A percentile compares a stretch with the other conserved stretches of the same genome.
Evolutionary conservation across 1,140 invertebrate genomes (phyloP).

Genomic region (Drosophila baimaii): DNA sequence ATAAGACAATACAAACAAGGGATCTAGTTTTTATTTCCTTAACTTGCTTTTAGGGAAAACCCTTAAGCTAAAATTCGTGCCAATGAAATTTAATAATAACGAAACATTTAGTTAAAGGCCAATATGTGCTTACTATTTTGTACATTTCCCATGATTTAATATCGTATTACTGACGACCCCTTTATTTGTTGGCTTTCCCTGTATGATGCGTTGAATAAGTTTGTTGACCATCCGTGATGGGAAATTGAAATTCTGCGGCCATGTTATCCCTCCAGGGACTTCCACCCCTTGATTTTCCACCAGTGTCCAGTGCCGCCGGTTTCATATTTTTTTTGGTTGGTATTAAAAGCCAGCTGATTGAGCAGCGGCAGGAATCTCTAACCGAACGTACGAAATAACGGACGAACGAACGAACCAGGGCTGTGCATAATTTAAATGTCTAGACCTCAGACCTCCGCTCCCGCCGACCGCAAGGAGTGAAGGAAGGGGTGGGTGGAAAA

Average conservation of each 20-base stretch:
- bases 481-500: neutral
- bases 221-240: slow-evolving; percentile 14
- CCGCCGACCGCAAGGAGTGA: slow-evolving; percentile 5
- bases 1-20: no score
- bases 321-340: slow-evolving; percentile 27
- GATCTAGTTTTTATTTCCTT: no score
- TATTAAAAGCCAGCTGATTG: slow-evolving; percentile 49
- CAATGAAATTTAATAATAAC: no score
- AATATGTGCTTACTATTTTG: no score
- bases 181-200: neutral
- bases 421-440: slow-evolving; percentile 56
- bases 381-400: slow-evolving; percentile 5
- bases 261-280: neutral
- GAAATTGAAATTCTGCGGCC: slow-evolving; percentile 22
- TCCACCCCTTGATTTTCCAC: neutral
- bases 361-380: slow-evolving; percentile 20
- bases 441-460: slow-evolving; percentile 15
- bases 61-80: no score
- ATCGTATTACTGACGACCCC: neutral
- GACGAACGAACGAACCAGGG: neutral
- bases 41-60: neutral
- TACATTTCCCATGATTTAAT: slow-evolving; percentile 3
- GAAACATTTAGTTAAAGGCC: no score
- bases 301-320: slow-evolving; percentile 5
- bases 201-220: slow-evolving; percentile 1